Evolutionary conservation across 2,888 invertebrate species (phyloP), one percentile per base, ranked within the genome.

Genomic region (Linyphia triangularis): DNA sequence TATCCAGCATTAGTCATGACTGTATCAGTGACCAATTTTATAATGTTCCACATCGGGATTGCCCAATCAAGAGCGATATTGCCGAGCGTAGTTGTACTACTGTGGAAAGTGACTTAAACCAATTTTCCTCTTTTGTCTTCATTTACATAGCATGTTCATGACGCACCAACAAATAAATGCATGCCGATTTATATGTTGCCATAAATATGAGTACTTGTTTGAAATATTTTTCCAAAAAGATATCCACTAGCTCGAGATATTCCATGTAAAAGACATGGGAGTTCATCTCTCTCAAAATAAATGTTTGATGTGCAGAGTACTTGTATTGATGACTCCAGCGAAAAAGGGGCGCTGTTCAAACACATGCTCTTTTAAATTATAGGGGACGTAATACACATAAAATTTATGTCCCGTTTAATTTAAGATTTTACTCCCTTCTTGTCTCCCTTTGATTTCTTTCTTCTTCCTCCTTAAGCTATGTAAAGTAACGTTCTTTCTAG

Each of bases 401-500:
- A 67, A 67, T 67, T 33, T 51, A 51, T 43, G 40, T 26, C 61
- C 61, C 51, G 67, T 67, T 79, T 79, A 43, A 79, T 79, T 79
- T 79, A 67, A 43, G 51, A 67, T 79, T 79, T 79, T 75, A 19
- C 33, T 67, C 28, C 10, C 19, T 79, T 65, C 24, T 63, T 63
- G 24, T 63, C n/a, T 28, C 10, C 67, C 30, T 33, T 33, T 65
- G 22, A 9, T 28, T 28, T n/a, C 61, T 19, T 19, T 28, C 67
- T 67, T 28, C 67, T 67, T 72, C 33, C n/a, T 43, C 37, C 40
- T 43, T 51, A 67, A 79, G 65, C 67, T 51, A 79, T 79, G 78
- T 79, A 79, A 79, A 79, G 78, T 79, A 79, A 65, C 43, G 65
- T 61, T 37, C 63, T 59, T 61, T 63, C 77, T 77, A 63, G 37